A percentile compares a stretch with the other conserved stretches of the same genome.
phyloP scores from a whole-genome alignment of 64 coral and sea anemone species.

The Hydrozoanthus tunicans region DNA sequence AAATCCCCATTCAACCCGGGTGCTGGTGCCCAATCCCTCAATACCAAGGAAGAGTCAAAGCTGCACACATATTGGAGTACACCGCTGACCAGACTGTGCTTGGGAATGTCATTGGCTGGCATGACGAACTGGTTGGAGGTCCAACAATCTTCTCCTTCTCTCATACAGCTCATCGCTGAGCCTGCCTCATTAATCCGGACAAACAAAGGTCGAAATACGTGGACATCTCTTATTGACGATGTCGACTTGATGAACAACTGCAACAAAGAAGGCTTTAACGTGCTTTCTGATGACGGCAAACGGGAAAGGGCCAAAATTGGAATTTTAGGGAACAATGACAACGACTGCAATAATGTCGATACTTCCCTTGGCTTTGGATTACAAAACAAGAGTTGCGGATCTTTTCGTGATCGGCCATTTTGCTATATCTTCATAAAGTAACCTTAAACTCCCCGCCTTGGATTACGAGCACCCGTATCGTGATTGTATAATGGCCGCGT shows the following conservation, averaged over 20 bases:
- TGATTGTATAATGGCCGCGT: too few relatives aligned
- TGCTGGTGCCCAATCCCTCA: neutral
- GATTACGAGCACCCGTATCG: neutral
- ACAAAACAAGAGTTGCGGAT: neutral
- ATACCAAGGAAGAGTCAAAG: neutral
- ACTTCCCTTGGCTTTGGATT: slow-evolving; percentile 7
- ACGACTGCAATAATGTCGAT: neutral
- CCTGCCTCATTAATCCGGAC: neutral
- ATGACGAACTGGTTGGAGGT: neutral
- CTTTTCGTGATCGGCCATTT: neutral
- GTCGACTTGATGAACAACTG: neutral
- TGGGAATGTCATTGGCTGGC: neutral
- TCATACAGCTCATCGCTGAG: neutral
- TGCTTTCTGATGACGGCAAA: neutral
- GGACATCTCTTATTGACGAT: neutral
- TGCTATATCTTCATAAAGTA: slow-evolving; percentile 23
- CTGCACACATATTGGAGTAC: slow-evolving; percentile 47
- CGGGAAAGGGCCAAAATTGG: neutral
- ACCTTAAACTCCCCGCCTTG: neutral
- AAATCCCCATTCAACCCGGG: neutral
- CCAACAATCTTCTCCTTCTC: slow-evolving; percentile 24
- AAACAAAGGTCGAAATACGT: neutral
- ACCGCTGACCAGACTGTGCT: slow-evolving; percentile 27
- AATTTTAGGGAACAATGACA: neutral
- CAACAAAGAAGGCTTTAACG: slow-evolving; percentile 1